Percentiles rank a stretch among this genome's conserved stretches.
Evolutionary conservation across 2,888 invertebrate species (phyloP).

Genomic region (Drosophila eohydei): DNA sequence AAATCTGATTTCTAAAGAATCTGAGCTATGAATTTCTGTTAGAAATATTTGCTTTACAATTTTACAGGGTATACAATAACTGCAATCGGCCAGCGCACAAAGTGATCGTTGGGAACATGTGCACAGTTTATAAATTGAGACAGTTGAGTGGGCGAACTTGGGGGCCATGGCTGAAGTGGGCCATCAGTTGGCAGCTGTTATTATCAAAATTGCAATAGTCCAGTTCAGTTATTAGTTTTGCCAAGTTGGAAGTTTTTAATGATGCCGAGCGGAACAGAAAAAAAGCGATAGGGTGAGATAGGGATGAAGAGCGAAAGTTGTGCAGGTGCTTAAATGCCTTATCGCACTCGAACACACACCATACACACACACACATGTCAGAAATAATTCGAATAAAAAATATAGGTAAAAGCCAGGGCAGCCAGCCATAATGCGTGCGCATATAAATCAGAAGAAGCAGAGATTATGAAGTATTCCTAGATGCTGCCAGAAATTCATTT

Average conservation of each 20-base stretch:
- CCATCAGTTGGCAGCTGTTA: slow-evolving; percentile 25
- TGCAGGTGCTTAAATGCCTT: slow-evolving; percentile 53
- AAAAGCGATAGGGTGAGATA: neutral
- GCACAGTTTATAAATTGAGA: neutral
- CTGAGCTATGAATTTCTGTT: too few relatives aligned
- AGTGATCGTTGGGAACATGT: neutral
- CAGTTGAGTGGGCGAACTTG: neutral
- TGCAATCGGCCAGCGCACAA: neutral
- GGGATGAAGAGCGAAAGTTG: neutral
- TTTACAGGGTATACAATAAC: neutral
- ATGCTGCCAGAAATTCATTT: slow-evolving; percentile 47
- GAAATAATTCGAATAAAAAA: slow-evolving; percentile 30
- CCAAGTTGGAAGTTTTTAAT: slow-evolving; percentile 29
- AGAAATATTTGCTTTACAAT: too few relatives aligned
- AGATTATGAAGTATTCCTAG: slow-evolving; percentile 17
- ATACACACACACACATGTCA: neutral
- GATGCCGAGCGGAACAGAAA: neutral
- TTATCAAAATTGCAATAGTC: slow-evolving; percentile 32
- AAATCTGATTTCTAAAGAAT: too few relatives aligned
- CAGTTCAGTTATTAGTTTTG: slow-evolving; percentile 46
- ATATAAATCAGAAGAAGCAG: slow-evolving; percentile 36
- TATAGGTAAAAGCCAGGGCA: neutral
- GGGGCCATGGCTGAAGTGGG: neutral
- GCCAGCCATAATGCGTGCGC: slow-evolving; percentile 23
- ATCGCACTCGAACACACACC: slow-evolving; percentile 36